Evolutionary conservation across 1,140 invertebrate genomes (phyloP), one percentile per base, ranked within the genome.

Genomic region (Gerris buenoi): DNA sequence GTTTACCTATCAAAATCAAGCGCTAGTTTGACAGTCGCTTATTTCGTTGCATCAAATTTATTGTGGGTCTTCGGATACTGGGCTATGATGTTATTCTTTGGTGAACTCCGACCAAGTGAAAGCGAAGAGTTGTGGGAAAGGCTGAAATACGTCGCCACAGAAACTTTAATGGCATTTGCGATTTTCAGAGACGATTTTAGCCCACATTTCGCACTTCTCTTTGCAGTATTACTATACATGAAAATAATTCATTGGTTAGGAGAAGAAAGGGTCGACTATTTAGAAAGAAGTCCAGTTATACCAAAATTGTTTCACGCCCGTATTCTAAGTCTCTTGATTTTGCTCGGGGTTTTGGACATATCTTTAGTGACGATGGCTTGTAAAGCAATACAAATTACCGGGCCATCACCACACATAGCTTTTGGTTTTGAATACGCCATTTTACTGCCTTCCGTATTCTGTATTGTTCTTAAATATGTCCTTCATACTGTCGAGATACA

Each of bases 131-230:
- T 86, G 14, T 81, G 83, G 22, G 85, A 86, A 70, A 74, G 82
- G 64, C 81, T 82, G 1, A 87, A 85, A 83, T 86, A 85, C 76
- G 83, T 83, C 23, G 77, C 86, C 2, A 83, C 84, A 29, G 85
- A 86, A 72, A 86, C 85, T 0, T 85, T 84, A 74, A 73, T 86
- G 58, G 83, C 83, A 29, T 87, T 86, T 70, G 85, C 85, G 58
- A 82, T 86, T 22, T 86, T 87, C 74, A 68, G 27, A 27, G 62
- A 65, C 23, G 67, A 68, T 2, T 59, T 59, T 33, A 27, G 18
- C 3, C 63, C 28, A 15, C 26, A 27, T 13, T 65, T 65, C 28
- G 27, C 62, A 1, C 25, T 56, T n/a, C n/a, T 68, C 1, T 65
- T 68, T 23, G 22, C 57, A 1, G 2, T 65, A 15, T 33, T 68